Evolutionary conservation across 2,888 invertebrate species (phyloP), one percentile per base, ranked within the genome.

Genomic region (Acrobasis repandana): DNA sequence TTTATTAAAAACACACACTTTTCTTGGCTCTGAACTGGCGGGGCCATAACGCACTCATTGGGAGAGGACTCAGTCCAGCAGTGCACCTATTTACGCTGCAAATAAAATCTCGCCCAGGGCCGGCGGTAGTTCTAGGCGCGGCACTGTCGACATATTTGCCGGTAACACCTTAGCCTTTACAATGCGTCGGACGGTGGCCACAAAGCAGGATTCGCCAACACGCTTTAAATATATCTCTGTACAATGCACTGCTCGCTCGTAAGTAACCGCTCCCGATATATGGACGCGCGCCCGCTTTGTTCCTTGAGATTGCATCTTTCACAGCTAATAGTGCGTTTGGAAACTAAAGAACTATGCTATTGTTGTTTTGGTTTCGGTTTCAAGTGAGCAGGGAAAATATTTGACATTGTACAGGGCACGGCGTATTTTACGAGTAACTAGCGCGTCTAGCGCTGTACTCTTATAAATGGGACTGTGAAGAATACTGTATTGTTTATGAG

Each of bases 171-270:
- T 61, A 65, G 66, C 69, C 28, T 72, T 68, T 79, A 83, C 82
- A 82, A 83, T 79, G 79, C 80, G 72, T 71, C 77, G 77, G 76
- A 74, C 75, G 76, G 73, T 70, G 83, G 77, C 58, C 60, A 65
- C 60, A 72, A 74, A 63, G 69, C 70, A 71, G 79, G 84, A 84
- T 85, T 86, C 84, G 84, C 82, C 73, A 77, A 78, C 83, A 68
- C 69, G 76, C 75, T 76, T 80, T 84, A 81, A 85, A 85, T 85
- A 85, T 84, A 84, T 83, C 82, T 79, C 71, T 67, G 74, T 62
- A 67, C 79, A 81, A 75, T 77, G 75, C 71, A 65, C 73, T 74
- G 75, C 68, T 54, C 58, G 69, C 67, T 72, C 79, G 84, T 83
- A 83, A 83, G 75, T 81, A 80, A 81, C 70, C 69, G 65, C 68